These are phyloP conservation scores for Pammene fasciana DNA, from an alignment of 2,888 invertebrate species.

Conservation along the genomic window DNA sequence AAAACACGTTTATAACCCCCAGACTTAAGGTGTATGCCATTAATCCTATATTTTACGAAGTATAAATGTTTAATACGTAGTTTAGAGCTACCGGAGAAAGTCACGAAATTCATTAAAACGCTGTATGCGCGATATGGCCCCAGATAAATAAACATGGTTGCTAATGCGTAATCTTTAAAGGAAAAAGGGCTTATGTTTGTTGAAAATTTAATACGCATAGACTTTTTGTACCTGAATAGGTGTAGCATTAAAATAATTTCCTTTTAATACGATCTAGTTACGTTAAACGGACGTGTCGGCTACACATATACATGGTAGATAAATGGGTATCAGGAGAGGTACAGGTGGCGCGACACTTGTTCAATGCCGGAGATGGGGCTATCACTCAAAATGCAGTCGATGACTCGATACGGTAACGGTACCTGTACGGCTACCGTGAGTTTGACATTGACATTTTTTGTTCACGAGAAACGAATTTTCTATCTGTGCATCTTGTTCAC, in stretches of 20 bases:
- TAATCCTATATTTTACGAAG: constrained; percentile 8
- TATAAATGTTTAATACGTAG: constrained; percentile 23
- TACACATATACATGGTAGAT: too few relatives aligned
- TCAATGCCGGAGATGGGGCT: background rate
- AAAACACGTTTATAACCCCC: background rate
- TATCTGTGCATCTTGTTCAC: too few relatives aligned
- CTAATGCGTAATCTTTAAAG: background rate
- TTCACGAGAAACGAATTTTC: too few relatives aligned
- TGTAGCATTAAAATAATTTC: constrained; percentile 32
- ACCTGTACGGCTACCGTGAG: too few relatives aligned
- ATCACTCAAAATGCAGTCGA: background rate
- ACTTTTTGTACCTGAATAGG: background rate
- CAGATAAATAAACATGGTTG: constrained; percentile 35
- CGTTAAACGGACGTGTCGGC: background rate
- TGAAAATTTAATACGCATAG: background rate
- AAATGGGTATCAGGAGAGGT: too few relatives aligned
- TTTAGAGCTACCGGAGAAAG: constrained; percentile 37
- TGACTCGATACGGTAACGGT: too few relatives aligned
- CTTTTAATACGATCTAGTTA: constrained; percentile 31
- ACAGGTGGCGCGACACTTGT: too few relatives aligned
- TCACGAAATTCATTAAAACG: constrained; percentile 39
- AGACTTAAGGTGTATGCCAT: background rate
- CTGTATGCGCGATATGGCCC: constrained; percentile 35
- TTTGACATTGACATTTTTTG: too few relatives aligned
- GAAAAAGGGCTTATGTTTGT: background rate